Percentiles rank a stretch among this genome's conserved stretches.
Evolutionary conservation across 2,888 invertebrate genomes (phyloP).

Genomic region (Macaria liturata): DNA sequence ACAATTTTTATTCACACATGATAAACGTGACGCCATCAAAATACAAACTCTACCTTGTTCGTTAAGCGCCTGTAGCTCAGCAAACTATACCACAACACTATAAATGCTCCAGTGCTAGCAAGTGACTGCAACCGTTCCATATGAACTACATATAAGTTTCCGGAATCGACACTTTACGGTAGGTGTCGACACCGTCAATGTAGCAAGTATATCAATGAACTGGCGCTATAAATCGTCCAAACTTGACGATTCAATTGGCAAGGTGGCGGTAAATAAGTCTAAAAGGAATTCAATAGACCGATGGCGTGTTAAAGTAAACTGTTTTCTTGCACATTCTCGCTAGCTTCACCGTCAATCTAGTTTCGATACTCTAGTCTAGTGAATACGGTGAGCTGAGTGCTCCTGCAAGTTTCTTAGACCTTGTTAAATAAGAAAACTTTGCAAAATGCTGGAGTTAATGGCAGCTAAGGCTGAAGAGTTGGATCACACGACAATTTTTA

Average conservation of each 20-base stretch:
- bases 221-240: conserved; percentile 23
- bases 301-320: conserved; percentile 68
- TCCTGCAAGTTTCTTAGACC: not conserved
- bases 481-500: conserved; percentile 87
- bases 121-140: no score
- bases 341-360: conserved; percentile 55
- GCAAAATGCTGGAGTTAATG: conserved; percentile 44
- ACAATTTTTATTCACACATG: no score
- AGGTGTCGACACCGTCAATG: not conserved
- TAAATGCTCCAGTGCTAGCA: no score
- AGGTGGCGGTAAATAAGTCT: conserved; percentile 47
- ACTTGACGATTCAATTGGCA: conserved; percentile 56
- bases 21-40: no score
- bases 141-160: no score
- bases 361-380: conserved; percentile 39
- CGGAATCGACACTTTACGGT: no score
- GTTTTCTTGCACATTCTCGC: conserved; percentile 59
- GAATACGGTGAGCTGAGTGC: conserved; percentile 25
- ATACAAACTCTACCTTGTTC: no score
- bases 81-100: no score
- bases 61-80: no score
- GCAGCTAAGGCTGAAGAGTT: conserved; percentile 62
- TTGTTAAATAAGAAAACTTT: not conserved
- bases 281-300: conserved; percentile 51
- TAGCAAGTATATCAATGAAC: conserved; percentile 7